These are phyloP conservation scores for Papilio machaon DNA, from an alignment of 1,140 invertebrate genomes.

Conservation along the genomic window DNA sequence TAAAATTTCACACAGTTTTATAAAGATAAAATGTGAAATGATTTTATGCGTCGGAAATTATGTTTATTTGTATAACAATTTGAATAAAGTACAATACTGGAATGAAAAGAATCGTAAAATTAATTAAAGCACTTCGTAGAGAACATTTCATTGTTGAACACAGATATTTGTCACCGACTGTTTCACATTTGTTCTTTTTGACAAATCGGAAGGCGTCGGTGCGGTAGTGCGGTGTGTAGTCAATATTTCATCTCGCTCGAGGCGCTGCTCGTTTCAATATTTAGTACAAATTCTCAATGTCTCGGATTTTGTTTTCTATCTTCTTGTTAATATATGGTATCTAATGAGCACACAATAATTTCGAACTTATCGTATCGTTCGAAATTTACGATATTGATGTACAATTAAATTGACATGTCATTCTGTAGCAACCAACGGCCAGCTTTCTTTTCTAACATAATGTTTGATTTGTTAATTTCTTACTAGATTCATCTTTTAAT, in stretches of 20 bases:
- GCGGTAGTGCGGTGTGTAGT: neutral
- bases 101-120: neutral
- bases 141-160: neutral
- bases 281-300: neutral
- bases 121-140: conserved; percentile 5
- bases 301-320: neutral
- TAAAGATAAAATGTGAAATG: too few relatives aligned
- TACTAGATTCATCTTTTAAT: too few relatives aligned
- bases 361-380: too few relatives aligned
- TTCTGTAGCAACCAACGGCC: too few relatives aligned
- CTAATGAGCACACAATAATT: neutral
- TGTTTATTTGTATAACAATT: neutral
- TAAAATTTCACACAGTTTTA: too few relatives aligned
- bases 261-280: neutral
- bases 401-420: too few relatives aligned
- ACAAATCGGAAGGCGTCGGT: conserved; percentile 6
- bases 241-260: conserved; percentile 5
- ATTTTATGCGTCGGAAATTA: too few relatives aligned
- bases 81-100: neutral
- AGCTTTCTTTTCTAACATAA: too few relatives aligned
- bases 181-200: conserved; percentile 15
- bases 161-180: conserved; percentile 8
- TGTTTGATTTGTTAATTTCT: too few relatives aligned
- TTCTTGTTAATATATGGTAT: neutral
- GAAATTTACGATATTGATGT: too few relatives aligned